These are phyloP conservation scores for Zaprionus vittiger DNA, from an alignment of 1,140 invertebrate genomes.

Conservation along the genomic window DNA sequence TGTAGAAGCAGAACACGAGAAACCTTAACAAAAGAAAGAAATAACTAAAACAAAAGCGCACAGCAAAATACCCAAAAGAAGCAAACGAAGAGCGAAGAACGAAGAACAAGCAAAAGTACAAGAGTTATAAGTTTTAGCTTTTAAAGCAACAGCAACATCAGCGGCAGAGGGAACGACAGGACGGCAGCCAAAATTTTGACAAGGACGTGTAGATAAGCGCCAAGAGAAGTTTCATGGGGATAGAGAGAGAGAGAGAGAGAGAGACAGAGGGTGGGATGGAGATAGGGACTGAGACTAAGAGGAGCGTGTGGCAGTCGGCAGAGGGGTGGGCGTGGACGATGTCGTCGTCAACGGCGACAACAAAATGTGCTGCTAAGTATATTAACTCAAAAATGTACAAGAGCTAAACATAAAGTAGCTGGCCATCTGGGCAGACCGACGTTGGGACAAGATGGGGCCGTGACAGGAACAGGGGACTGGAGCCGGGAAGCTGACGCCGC, in stretches of 20 bases:
- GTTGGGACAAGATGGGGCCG: background rate
- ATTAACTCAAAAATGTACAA: conserved; percentile 79
- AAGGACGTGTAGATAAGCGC: conserved; percentile 69
- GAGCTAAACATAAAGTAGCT: conserved; percentile 70
- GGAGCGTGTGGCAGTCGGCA: background rate
- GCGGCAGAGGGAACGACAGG: conserved; percentile 13
- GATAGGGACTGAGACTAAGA: background rate
- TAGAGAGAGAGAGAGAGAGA: background rate
- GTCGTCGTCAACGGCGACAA: conserved; percentile 54
- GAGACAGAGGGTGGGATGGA: background rate
- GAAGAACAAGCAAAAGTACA: conserved; percentile 68
- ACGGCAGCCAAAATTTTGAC: conserved; percentile 61
- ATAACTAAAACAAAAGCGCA: conserved; percentile 69
- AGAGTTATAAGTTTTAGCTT: conserved; percentile 73
- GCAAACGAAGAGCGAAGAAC: conserved; percentile 53
- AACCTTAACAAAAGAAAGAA: conserved; percentile 57
- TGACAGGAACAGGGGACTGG: background rate
- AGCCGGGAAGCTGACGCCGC: conserved; percentile 1
- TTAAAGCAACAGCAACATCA: conserved; percentile 49
- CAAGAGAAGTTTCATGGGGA: conserved; percentile 32
- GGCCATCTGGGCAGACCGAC: conserved; percentile 18
- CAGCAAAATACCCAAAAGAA: conserved; percentile 56
- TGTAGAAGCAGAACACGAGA: conserved; percentile 11
- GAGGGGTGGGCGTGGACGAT: conserved; percentile 29
- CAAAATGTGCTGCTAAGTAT: conserved; percentile 79